Percentiles rank a stretch among this genome's conserved stretches.
Conservation (phyloP, 2,888 invertebrate species). For the Parascotia fuliginaria region DNA sequence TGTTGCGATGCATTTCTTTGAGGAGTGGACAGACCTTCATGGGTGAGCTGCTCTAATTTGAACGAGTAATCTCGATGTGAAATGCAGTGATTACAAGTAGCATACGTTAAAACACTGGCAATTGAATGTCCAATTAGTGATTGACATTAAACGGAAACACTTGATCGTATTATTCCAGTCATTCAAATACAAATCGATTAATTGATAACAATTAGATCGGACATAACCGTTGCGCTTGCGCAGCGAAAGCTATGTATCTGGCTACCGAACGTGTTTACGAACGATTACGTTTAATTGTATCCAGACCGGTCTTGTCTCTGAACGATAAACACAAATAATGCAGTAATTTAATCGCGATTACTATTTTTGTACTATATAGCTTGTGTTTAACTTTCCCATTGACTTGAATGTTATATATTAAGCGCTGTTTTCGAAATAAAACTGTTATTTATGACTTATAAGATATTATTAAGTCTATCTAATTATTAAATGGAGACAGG, state of each 20-base stretch:
- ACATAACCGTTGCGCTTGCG: slow-evolving; percentile 17
- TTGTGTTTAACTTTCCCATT: slow-evolving; percentile 5
- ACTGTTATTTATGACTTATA: neutral
- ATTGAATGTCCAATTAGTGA: neutral
- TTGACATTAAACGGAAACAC: slow-evolving; percentile 1
- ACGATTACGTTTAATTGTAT: slow-evolving; percentile 40
- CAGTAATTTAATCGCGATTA: slow-evolving; percentile 18
- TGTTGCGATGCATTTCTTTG: too few relatives aligned
- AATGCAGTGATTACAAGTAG: too few relatives aligned
- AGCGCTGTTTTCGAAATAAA: neutral
- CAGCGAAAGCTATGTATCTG: slow-evolving; percentile 44
- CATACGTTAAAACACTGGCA: too few relatives aligned
- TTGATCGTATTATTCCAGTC: neutral
- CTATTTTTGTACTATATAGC: slow-evolving; percentile 13
- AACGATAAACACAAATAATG: slow-evolving; percentile 29
- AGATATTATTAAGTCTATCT: neutral
- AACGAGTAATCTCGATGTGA: too few relatives aligned
- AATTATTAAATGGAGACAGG: too few relatives aligned
- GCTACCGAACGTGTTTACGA: slow-evolving; percentile 38
- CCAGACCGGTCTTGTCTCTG: slow-evolving; percentile 14
- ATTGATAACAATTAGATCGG: slow-evolving; percentile 27
- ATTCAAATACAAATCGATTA: slow-evolving; percentile 21
- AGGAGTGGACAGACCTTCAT: too few relatives aligned
- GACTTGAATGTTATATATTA: slow-evolving; percentile 6
- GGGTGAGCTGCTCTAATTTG: too few relatives aligned